Base-by-base conservation (phyloP, 2,888 invertebrate genomes). In the Mycalesis mineus region DNA sequence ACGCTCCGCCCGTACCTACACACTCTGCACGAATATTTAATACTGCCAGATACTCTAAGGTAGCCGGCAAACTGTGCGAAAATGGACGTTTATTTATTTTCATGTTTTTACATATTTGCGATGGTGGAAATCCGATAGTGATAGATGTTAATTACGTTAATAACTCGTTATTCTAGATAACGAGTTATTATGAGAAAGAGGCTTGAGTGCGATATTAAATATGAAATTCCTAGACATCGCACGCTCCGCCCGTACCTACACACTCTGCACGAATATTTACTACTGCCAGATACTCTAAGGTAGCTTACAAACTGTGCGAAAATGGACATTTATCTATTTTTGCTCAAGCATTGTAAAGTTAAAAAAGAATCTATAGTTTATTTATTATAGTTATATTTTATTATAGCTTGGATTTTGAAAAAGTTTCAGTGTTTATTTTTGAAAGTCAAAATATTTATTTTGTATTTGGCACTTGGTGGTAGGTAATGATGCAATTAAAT, bases 201-300 rank as follows among this genome's bases (percentile, higher is more conserved):
- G 56, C 54, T 47, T 33, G 52, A 52, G 62, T 58, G 51, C 58
- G 62, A 62, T 62, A 62, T 62, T 62, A 62, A 62, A 62, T 62
- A 62, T 62, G 62, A 57, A 55, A 62, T 62, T 62, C 55, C 62
- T 60, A 62, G 62, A 60, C 62, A 62, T 62, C 57, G 62, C 62
- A 60, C 62, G 62, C 60, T 42, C 44, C 59, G 22, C 22, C 56
- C 50, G 58, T 56, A 47, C 59, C 56, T 52, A 52, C 60, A 62
- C 62, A 59, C 62, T 51, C 55, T 42, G 60, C 49, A 60, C 60
- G 62, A 62, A 62, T 62, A 60, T 62, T 60, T 62, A 62, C 60
- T 62, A 55, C 55, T 57, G 51, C 50, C 60, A 57, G 62, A 57
- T 57, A 41, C 56, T 51, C 2, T 44, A 52, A 57, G 41, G 9